Percentiles rank a stretch among this genome's conserved stretches.
Evolutionary conservation across 2,113 vertebrate genomes (phyloP).

Genomic region (Balaeniceps rex): DNA sequence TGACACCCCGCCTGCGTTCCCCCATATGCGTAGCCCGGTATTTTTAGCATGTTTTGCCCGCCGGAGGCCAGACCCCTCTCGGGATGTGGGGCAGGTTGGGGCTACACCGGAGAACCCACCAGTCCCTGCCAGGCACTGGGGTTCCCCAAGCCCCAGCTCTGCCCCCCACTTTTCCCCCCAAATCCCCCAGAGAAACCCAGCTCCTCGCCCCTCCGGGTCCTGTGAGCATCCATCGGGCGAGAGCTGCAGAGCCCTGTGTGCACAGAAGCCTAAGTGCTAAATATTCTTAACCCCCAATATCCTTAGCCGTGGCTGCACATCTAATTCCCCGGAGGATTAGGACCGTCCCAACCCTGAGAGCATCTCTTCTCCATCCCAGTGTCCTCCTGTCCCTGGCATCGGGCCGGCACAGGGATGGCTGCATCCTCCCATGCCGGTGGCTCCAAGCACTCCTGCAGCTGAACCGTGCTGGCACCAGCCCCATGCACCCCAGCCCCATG

Average conservation of each 20-base stretch:
- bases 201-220: rapidly evolving
- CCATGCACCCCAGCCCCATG: rapidly evolving
- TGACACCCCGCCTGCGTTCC: not conserved
- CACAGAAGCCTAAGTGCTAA: not conserved
- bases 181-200: rapidly evolving
- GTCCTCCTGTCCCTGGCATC: not conserved
- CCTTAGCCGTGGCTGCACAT: not conserved
- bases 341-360: not conserved
- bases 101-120: rapidly evolving
- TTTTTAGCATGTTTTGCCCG: not conserved
- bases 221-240: rapidly evolving
- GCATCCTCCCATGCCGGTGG: not conserved
- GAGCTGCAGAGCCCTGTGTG: not conserved
- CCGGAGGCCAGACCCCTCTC: not conserved
- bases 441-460: not conserved
- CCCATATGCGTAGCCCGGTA: not conserved
- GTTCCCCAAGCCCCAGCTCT: not conserved
- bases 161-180: not conserved
- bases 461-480: not conserved
- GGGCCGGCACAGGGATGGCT: not conserved
- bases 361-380: rapidly evolving
- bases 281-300: not conserved
- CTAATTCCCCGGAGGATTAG: not conserved
- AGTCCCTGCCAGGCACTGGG: rapidly evolving
- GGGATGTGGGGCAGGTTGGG: not conserved